Conservation (phyloP, 2,113 vertebrate genomes). For the Lutjanus erythropterus region DNA sequence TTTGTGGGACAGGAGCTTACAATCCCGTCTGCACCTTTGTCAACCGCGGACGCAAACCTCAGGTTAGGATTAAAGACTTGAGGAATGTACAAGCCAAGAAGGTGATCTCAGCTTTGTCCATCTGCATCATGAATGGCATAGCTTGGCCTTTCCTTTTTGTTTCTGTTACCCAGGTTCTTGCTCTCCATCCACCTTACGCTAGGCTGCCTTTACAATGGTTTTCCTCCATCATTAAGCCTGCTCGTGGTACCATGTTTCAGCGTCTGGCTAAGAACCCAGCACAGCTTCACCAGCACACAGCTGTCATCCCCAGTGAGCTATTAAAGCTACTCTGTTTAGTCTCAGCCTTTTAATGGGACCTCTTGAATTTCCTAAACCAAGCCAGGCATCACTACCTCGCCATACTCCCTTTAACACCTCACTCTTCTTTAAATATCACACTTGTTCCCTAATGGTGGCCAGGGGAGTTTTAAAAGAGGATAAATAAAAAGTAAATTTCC, state of each 20-base stretch:
- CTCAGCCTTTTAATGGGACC: constrained; percentile 79
- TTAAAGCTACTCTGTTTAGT: constrained; percentile 81
- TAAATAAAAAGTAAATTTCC: constrained; percentile 59
- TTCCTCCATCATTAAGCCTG: constrained; percentile 61
- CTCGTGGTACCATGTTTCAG: constrained; percentile 46
- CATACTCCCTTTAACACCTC: constrained; percentile 62
- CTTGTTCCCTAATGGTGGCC: constrained; percentile 70
- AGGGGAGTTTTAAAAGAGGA: constrained; percentile 65
- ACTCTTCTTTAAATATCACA: constrained; percentile 72
- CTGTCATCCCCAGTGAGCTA: constrained; percentile 78
- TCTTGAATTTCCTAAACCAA: constrained; percentile 74
- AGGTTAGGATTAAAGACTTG: constrained; percentile 85
- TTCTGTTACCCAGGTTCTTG: constrained; percentile 8
- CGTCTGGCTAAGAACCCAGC: constrained; percentile 56
- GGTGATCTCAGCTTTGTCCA: constrained; percentile 28
- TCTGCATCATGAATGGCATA: constrained; percentile 21
- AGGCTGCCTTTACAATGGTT: constrained; percentile 51
- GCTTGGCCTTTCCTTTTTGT: constrained; percentile 8
- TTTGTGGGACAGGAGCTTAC: constrained; percentile 97
- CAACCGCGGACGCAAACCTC: constrained; percentile 94
- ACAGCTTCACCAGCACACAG: constrained; percentile 67
- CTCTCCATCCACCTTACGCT: constrained; percentile 53
- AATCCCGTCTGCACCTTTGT: constrained; percentile 96
- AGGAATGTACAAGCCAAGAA: neutral
- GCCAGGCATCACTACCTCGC: constrained; percentile 63